Base-by-base conservation (phyloP, 2,113 vertebrate genomes). In the Chionodraco myersi region DNA sequence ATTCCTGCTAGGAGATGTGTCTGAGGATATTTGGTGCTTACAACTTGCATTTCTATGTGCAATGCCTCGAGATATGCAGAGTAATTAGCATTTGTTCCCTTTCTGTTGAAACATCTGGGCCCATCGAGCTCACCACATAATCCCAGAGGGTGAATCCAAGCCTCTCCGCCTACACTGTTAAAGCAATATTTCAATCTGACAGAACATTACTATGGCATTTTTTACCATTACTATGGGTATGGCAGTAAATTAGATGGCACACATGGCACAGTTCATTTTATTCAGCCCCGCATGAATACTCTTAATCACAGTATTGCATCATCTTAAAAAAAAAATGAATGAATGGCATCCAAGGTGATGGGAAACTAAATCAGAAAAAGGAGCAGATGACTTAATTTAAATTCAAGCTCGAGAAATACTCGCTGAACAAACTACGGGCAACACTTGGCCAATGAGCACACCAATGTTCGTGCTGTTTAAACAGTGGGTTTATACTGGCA, bases 51-150 rank as follows among this genome's bases (percentile, higher is more conserved):
- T 72, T 85, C 72, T 68, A 45, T 80, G 89, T 75, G 75, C 4
- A 12, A 86, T 82, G 89, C 92, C 87, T 79, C 58, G 74, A 92
- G 88, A 84, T 86, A 82, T 86, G 84, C 83, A 72, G 60, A 81
- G 78, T 91, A 93, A 94, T 94, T 93, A 93, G 88, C 89, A 87
- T 92, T 89, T 90, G 84, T 91, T 90, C 92, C 83, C 84, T 89
- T 92, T 85, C 80, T 89, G 77, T 88, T 62, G 86, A 93, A 94
- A 93, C 94, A 94, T 93, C 92, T 93, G 94, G 86, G 80, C 85
- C 79, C 72, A 92, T 90, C 86, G 83, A 82, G 76, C 88, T 91
- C 85, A 81, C 80, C 82, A 79, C 74, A 77, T 79, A 75, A 83
- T 86, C 82, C 90, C 89, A 70, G 66, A 91, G 89, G 89, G 79